Conservation (phyloP, 1,140 invertebrate species). For the Drosophila miranda region DNA sequence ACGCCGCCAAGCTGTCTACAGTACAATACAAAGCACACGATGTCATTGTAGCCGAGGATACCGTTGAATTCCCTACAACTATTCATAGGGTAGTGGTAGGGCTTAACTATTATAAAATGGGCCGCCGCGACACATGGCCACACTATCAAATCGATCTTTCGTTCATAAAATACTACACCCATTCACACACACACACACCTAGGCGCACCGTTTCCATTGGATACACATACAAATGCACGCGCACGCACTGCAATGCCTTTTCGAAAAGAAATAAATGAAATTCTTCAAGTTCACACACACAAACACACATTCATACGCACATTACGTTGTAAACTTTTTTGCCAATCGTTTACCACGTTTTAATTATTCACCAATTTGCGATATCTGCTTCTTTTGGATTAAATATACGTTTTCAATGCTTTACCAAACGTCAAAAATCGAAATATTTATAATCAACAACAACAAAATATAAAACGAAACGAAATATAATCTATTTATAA, state of each 20-base stretch:
- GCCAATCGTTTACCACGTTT: conserved; percentile 42
- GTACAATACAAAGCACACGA: conserved; percentile 48
- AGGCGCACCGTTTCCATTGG: conserved; percentile 1
- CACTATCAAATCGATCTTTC: conserved; percentile 55
- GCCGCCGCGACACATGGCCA: conserved; percentile 11
- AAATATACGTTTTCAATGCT: conserved; percentile 32
- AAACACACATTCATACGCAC: conserved; percentile 18
- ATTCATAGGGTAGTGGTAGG: conserved; percentile 11
- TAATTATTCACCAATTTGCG: not conserved
- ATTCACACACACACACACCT: conserved; percentile 46
- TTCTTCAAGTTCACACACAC: conserved; percentile 57
- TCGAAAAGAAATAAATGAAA: conserved; percentile 43
- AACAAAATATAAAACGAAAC: conserved; percentile 61
- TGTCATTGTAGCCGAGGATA: conserved; percentile 66
- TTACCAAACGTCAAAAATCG: conserved; percentile 53
- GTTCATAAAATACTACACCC: conserved; percentile 58
- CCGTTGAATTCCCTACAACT: conserved; percentile 39
- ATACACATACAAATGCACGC: conserved; percentile 42
- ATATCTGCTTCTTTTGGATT: conserved; percentile 27
- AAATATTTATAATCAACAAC: conserved; percentile 76
- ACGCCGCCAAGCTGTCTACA: conserved; percentile 71
- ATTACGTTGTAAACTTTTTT: conserved; percentile 23
- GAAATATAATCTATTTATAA: conserved; percentile 76
- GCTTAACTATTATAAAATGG: conserved; percentile 36
- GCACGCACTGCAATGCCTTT: conserved; percentile 28